phyloP scores from a whole-genome alignment of 2,113 vertebrate genomes.

The Myiagra hebetior region DNA sequence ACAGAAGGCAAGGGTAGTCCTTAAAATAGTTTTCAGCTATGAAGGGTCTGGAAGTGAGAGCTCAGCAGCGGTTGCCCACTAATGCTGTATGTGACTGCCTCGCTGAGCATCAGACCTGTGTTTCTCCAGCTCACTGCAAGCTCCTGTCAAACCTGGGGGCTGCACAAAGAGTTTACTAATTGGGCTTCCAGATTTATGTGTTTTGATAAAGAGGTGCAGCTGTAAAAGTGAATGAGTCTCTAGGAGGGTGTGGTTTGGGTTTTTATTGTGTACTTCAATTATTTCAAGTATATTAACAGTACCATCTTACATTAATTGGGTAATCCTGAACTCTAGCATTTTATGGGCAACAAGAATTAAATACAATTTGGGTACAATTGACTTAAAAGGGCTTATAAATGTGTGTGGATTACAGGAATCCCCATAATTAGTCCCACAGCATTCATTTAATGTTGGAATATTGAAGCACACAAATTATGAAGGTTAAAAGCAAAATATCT shows the following conservation, averaged over 20 bases:
- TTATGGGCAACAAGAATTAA: slow-evolving; percentile 53
- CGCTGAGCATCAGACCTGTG: not conserved
- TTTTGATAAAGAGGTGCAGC: slow-evolving; percentile 16
- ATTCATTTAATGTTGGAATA: slow-evolving; percentile 52
- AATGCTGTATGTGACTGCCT: not conserved
- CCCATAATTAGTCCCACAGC: slow-evolving; percentile 66
- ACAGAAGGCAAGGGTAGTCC: not conserved
- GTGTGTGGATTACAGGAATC: slow-evolving; percentile 48
- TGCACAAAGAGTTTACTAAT: not conserved
- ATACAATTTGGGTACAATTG: slow-evolving; percentile 47
- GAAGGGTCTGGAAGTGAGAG: not conserved
- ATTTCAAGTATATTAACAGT: slow-evolving; percentile 57
- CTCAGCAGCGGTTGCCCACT: not conserved
- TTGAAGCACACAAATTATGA: slow-evolving; percentile 64
- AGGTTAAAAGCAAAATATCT: slow-evolving; percentile 66
- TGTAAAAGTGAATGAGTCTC: slow-evolving; percentile 32
- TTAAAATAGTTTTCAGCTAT: not conserved
- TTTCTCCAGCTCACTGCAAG: not conserved
- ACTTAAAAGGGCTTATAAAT: slow-evolving; percentile 63
- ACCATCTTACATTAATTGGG: slow-evolving; percentile 47
- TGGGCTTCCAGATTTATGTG: not conserved
- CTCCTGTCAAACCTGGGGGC: not conserved
- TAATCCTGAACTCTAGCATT: slow-evolving; percentile 53
- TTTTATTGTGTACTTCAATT: slow-evolving; percentile 48
- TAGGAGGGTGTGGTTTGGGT: not conserved